Evolutionary conservation across 2,888 invertebrate genomes (phyloP), one percentile per base, ranked within the genome.

Genomic region (Drosophila mimetica): DNA sequence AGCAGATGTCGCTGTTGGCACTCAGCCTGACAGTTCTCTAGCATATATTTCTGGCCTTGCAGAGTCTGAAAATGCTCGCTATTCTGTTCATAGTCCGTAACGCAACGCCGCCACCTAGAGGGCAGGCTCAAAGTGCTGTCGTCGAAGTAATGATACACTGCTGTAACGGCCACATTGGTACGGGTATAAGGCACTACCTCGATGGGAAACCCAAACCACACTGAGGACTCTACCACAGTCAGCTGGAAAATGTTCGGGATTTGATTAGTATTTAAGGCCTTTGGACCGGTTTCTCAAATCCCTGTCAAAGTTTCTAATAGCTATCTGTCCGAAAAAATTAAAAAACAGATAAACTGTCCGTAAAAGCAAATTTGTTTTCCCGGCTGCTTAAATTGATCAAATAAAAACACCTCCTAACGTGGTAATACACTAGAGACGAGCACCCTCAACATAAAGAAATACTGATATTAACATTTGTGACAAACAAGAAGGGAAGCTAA

Each of bases 1-100:
- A 89, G 16, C 67, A 89, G 55, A 59, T 89, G 76, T 2, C 73
- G 61, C 50, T 91, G 90, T 48, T 89, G 90, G 42, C 91, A 91
- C 53, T 90, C 89, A 4, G 89, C 79, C 34, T 66, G 13, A 25
- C 90, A 91, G 71, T 91, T 91, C 59, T 86, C 78, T 36, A 76
- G n/a, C 79, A 89, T 87, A 55, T 91, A 91, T 28, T 76, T 79
- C 13, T 76, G 64, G 7, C 89, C 90, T 11, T 75, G 74, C 8
- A 91, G 44, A 0, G 85, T 85, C 16, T 65, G 77, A 47, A 75
- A 81, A 9, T 82, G 73, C 4, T 75, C 66, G 39, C 74, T 77
- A 1, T 77, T 55, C 4, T 69, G 60, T 63, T 90, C 90, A 25
- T 87, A 82, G 28, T 86, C 77, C 66, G 80, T 83, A 2, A 90